Evolutionary conservation across 1,140 invertebrate species (phyloP), one percentile per base, ranked within the genome.

Genomic region (Drosophila ironensis): DNA sequence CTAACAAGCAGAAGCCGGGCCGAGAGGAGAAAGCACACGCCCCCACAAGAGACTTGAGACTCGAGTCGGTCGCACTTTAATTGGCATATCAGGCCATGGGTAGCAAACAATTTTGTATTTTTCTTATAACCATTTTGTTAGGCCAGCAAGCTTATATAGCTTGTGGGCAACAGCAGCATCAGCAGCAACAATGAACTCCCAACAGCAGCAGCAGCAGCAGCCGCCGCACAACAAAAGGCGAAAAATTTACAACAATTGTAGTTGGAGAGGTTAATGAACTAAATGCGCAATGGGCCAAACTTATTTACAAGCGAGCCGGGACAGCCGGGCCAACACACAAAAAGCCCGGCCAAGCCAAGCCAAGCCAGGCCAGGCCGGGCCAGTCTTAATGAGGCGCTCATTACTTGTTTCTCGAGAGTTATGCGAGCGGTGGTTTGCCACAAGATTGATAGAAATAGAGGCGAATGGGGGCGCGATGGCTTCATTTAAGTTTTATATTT

Each of bases 161-260:
- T 69, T 69, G 64, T 45, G 35, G 30, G 22, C 42, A 56, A 52
- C 72, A 64, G 70, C n/a, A n/a, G 69, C 66, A 73, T 72, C 51
- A 46, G 64, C 35, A 14, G 27, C 72, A 72, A 81, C 76, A 81
- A 81, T 75, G 71, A 80, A 52, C 50, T 70, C 56, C 37, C 47
- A 33, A 11, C 4, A 33, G 30, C 4, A 12, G 4, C 30, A 33
- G 30, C 30, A 33, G 30, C 30, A n/a, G n/a, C 11, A 3, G 8
- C n/a, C n/a, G 30, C 30, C 30, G 41, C 12, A 30, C 54, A 47
- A 54, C 37, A 63, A 53, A 17, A 70, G n/a, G 48, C 63, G 70
- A 70, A 70, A 84, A 82, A 73, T 84, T 57, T 73, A 86, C 74
- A 82, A 84, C 80, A 84, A 84, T 82, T 84, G 80, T 61, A 73